Conservation (phyloP, 2,797 vertebrate genomes). For the Gymnothorax reevesii region DNA sequence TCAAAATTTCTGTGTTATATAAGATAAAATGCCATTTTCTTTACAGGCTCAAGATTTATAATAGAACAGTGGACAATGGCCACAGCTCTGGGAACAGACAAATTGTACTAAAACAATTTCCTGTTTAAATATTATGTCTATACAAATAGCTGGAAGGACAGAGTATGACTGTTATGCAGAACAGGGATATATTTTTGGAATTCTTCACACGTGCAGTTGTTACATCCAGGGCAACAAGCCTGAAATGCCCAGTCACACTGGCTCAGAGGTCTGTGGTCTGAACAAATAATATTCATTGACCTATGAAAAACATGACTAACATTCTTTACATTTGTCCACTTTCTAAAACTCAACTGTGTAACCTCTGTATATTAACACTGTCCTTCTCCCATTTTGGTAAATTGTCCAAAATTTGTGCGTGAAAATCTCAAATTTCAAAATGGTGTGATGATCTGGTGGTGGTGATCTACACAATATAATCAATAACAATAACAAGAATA, state of each 20-base stretch:
- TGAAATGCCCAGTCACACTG: neutral
- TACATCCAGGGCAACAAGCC: neutral
- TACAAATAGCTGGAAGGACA: neutral
- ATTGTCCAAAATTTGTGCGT: no score
- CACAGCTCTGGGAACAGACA: neutral
- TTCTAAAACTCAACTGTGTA: neutral
- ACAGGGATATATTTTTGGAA: neutral
- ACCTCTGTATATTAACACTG: neutral
- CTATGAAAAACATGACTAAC: neutral
- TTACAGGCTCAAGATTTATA: neutral
- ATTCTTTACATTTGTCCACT: neutral
- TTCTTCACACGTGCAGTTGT: neutral
- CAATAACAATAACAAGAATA: no score
- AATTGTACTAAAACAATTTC: neutral
- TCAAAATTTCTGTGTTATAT: neutral
- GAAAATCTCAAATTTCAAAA: no score
- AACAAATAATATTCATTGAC: neutral
- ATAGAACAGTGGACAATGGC: neutral
- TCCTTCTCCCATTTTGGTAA: no score
- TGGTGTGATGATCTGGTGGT: no score
- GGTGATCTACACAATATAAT: no score
- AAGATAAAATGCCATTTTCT: neutral
- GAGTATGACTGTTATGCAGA: neutral
- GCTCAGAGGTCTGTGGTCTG: neutral
- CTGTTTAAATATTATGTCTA: conserved; percentile 5